Percentiles rank a stretch among this genome's conserved stretches.
Evolutionary conservation across 2,797 vertebrate species (phyloP).

Genomic region (Aldrovandia affinis): DNA sequence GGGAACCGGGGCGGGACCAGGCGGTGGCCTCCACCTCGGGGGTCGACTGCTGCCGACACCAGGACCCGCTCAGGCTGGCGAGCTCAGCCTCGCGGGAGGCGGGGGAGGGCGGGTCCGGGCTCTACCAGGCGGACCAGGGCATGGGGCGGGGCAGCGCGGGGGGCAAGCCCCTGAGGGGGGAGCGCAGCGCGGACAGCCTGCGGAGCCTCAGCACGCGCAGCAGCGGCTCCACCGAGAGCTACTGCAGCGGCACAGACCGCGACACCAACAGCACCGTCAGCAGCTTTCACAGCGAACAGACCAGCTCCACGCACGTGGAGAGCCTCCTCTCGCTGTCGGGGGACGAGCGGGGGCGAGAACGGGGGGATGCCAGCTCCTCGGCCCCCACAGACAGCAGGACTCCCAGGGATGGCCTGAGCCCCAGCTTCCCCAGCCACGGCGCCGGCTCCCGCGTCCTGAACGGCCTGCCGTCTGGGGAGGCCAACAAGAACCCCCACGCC

Average conservation of each 20-base stretch:
- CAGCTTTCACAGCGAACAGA: constrained; percentile 95
- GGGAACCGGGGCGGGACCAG: constrained; percentile 72
- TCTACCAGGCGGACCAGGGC: constrained; percentile 80
- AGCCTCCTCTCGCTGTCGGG: constrained; percentile 88
- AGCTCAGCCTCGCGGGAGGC: constrained; percentile 72
- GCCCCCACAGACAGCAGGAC: constrained; percentile 65
- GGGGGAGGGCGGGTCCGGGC: constrained; percentile 76
- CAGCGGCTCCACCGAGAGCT: constrained; percentile 95
- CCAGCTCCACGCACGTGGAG: constrained; percentile 95
- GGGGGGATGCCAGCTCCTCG: constrained; percentile 64
- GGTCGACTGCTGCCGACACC: constrained; percentile 63
- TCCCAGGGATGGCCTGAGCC: constrained; percentile 54
- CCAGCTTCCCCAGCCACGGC: constrained; percentile 59
- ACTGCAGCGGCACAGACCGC: constrained; percentile 94
- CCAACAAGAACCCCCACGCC: constrained; percentile 97
- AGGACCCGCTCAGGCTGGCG: constrained; percentile 57
- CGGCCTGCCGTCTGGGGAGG: constrained; percentile 87
- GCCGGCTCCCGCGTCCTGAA: constrained; percentile 69
- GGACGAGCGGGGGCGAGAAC: constrained; percentile 75
- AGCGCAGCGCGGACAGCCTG: constrained; percentile 90
- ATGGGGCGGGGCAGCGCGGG: constrained; percentile 74
- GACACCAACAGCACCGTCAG: constrained; percentile 96
- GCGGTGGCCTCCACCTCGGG: constrained; percentile 74
- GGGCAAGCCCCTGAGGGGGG: constrained; percentile 80
- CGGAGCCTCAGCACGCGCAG: constrained; percentile 93